Evolutionary conservation across 2,113 vertebrate species (phyloP), one percentile per base, ranked within the genome.

Genomic region (Heterotilapia buettikoferi): DNA sequence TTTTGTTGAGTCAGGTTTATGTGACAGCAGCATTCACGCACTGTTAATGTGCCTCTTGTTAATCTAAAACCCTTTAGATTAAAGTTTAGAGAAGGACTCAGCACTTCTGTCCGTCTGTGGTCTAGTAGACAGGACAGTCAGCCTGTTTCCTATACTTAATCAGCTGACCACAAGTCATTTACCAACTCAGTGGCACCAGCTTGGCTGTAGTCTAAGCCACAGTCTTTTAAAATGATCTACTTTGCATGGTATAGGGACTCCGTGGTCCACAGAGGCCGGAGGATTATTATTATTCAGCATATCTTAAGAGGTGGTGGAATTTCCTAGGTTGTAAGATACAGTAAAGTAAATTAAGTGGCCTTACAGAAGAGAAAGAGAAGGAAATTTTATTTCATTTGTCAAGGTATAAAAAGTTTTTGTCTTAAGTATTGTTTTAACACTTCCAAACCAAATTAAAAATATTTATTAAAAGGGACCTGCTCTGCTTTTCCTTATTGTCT

Each of bases 1-100:
- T 92, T 93, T 84, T 93, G 86, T 29, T 87, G 90, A 91, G 90
- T 86, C 86, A 63, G 50, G 43, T 59, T 87, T 81, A 26, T 12
- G 43, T 61, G 19, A 21, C 45, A 45, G 57, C 29, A 16, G 43
- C 53, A n/a, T 29, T 52, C 10, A 33, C 6, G 5, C 2, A 3
- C 45, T 12, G 4, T 76, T 29, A n/a, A 78, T 50, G 71, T 78
- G 26, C 73, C 73, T 78, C 16, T 31, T 78, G 18, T 52, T 52
- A 78, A n/a, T n/a, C 45, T 78, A 78, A 52, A 52, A n/a, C 47
- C 10, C 10, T 29, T 56, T 14, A 26, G 76, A 52, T 82, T 33
- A 36, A 57, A 52, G n/a, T 84, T 19, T 82, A 31, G 6, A 12
- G 19, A 79, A 53, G 40, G 31, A 14, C 31, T 45, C 59, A 52